These are phyloP conservation scores for Cephus runcator DNA, from an alignment of 2,888 invertebrate species.

Conservation along the genomic window DNA sequence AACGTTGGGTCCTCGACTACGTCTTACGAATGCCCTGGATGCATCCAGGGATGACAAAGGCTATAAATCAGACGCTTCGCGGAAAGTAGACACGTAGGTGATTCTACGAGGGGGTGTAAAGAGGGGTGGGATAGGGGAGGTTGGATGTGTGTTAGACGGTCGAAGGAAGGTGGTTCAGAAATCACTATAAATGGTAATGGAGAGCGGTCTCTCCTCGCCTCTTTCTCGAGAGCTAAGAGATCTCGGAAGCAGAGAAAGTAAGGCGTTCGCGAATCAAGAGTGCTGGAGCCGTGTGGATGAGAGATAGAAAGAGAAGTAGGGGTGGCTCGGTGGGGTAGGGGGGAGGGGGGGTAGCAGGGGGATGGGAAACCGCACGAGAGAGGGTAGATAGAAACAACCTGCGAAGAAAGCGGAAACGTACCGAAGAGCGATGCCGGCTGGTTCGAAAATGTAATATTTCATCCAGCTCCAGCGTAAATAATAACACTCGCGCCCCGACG, in stretches of 20 bases:
- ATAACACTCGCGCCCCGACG: conserved; percentile 33
- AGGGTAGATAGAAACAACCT: conserved; percentile 14
- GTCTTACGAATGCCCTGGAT: conserved; percentile 12
- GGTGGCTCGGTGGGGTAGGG: conserved; percentile 14
- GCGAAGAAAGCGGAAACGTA: conserved; percentile 26
- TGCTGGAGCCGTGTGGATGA: neutral
- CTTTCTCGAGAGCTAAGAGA: conserved; percentile 16
- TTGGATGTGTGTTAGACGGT: conserved; percentile 24
- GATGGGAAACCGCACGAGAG: conserved; percentile 10
- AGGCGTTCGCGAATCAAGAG: neutral
- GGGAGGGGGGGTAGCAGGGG: conserved; percentile 18
- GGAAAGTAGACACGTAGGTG: conserved; percentile 32
- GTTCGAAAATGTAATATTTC: conserved; percentile 60
- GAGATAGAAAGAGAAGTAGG: conserved; percentile 17
- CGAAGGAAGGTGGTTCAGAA: conserved; percentile 52
- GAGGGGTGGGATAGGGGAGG: conserved; percentile 20
- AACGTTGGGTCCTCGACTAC: neutral
- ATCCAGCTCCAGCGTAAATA: conserved; percentile 51
- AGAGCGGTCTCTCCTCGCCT: conserved; percentile 33
- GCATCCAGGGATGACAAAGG: conserved; percentile 42
- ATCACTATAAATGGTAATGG: conserved; percentile 66
- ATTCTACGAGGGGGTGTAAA: conserved; percentile 36
- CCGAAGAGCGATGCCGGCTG: conserved; percentile 27
- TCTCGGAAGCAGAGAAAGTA: conserved; percentile 9
- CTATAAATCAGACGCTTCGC: conserved; percentile 43